Base-by-base conservation (phyloP, 2,888 invertebrate species). In the Nyleta sp. region DNA sequence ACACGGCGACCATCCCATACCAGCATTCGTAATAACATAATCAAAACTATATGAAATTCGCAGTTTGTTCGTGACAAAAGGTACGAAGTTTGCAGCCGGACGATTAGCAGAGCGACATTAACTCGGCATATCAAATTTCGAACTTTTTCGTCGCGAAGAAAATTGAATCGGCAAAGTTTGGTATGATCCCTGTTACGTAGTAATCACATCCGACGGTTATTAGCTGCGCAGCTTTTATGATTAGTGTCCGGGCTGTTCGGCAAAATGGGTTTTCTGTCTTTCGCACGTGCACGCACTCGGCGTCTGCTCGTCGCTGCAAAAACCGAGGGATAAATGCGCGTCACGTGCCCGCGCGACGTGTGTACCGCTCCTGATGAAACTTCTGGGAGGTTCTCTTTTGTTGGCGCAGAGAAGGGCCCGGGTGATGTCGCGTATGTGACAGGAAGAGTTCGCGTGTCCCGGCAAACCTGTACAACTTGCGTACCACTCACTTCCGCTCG, bases 311-410 rank as follows among this genome's bases (percentile, higher is more conserved):
- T 65, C 40, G 68, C 44, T 62, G 68, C 67, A 59, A 81, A 82
- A 79, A 78, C 31, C 71, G 70, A 65, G 82, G 84, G 88, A 87
- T 87, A 86, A 89, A 90, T 90, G 90, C 90, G 74, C 84, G 87
- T 90, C 90, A 90, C 90, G 90, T 88, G 86, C 88, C 68, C 62
- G 64, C 53, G 60, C 71, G 84, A 87, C 88, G 88, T 87, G 88
- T 84, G 84, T 83, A 78, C 82, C 83, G 82, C 81, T 82, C 84
- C 84, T 86, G 87, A 87, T 88, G 87, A 87, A 87, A 87, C 80
- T 83, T 82, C 83, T 79, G 78, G 81, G 83, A 82, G 83, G 77
- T 78, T 75, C 57, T 48, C 71, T 78, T 79, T 78, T 77, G 80
- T 80, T 82, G 78, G 83, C 57, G 67, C 40, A 50, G 68, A 33